Conservation (phyloP, 2,888 invertebrate species). For the Hydrotaea diabolus region DNA sequence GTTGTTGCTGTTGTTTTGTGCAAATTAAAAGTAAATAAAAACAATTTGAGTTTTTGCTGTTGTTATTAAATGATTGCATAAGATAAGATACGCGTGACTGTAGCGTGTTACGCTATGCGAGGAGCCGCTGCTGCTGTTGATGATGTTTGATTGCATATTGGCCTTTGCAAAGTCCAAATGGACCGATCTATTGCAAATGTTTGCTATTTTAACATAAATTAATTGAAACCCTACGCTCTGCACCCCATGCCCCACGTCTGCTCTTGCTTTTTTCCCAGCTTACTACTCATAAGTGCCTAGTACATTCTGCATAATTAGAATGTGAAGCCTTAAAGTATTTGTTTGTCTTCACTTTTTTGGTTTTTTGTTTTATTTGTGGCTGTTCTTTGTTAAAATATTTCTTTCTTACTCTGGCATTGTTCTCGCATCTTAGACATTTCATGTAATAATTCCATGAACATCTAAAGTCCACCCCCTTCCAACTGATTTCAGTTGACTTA, state of each 20-base stretch:
- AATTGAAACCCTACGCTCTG: not conserved
- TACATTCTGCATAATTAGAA: not conserved
- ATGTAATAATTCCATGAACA: conserved; percentile 38
- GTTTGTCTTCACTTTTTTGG: not conserved
- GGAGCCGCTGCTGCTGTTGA: not conserved
- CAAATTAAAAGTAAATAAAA: conserved; percentile 55
- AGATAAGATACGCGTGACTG: conserved; percentile 48
- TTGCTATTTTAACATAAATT: not conserved
- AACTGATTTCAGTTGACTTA: not conserved
- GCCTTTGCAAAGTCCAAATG: not conserved
- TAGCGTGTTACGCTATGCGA: not conserved
- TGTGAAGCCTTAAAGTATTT: conserved; percentile 33
- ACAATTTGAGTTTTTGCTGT: conserved; percentile 10
- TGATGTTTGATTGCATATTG: too few species aligned
- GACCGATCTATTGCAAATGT: not conserved
- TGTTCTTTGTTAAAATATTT: not conserved
- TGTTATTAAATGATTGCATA: conserved; percentile 31
- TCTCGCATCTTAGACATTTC: conserved; percentile 10
- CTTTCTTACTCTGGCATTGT: conserved; percentile 1
- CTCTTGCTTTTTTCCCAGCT: too few species aligned
- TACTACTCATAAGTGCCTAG: not conserved
- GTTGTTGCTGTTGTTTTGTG: conserved; percentile 24
- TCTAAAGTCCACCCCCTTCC: not conserved
- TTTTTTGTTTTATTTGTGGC: not conserved
- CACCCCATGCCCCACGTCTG: not conserved